Evolutionary conservation across 2,797 vertebrate genomes (phyloP).

Genomic region (Valencia hispanica): DNA sequence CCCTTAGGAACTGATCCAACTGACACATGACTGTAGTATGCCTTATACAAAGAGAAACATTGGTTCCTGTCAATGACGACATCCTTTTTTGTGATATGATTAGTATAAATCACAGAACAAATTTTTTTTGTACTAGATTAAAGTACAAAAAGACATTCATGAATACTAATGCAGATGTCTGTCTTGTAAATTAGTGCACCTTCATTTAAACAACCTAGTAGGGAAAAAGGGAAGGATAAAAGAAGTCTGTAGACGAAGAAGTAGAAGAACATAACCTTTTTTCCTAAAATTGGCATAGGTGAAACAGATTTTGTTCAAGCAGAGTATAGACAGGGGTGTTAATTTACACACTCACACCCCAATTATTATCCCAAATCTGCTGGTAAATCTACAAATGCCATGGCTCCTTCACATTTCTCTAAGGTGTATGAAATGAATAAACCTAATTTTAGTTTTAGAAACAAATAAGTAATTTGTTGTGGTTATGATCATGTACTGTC

Average conservation of each 20-base stretch:
- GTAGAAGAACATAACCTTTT: neutral
- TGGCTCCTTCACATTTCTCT: conserved; percentile 60
- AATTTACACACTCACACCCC: conserved; percentile 66
- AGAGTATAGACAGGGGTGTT: conserved; percentile 53
- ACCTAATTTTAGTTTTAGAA: conserved; percentile 39
- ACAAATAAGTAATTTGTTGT: conserved; percentile 11
- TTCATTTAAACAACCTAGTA: neutral
- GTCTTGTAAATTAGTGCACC: neutral
- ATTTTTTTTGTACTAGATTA: neutral
- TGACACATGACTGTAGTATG: too few species aligned
- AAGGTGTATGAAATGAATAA: conserved; percentile 50
- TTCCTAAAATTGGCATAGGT: neutral
- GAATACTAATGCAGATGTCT: neutral
- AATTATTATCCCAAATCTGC: conserved; percentile 76
- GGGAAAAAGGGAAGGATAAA: neutral
- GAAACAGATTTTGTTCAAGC: neutral
- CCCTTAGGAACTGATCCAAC: too few species aligned
- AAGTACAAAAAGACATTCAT: neutral
- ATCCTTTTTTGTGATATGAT: neutral
- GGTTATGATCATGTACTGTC: neutral
- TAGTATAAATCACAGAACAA: neutral
- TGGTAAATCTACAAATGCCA: conserved; percentile 65
- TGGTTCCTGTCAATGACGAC: too few species aligned
- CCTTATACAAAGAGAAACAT: too few species aligned
- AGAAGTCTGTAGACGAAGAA: neutral